These are phyloP conservation scores for Cyrtonyx montezumae DNA, from an alignment of 2,113 vertebrate species.

Conservation along the genomic window DNA sequence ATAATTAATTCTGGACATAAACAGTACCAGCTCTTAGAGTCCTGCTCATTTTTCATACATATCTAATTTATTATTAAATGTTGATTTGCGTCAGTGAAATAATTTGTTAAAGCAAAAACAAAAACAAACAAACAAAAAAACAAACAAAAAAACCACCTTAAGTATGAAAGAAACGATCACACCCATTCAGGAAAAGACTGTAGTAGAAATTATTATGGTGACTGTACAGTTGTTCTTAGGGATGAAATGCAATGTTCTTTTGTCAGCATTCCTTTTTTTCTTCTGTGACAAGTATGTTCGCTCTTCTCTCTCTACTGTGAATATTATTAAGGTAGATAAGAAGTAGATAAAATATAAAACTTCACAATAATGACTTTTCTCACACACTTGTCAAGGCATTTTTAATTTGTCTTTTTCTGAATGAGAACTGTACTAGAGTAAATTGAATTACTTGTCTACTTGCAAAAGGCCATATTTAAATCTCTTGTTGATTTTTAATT, in stretches of 20 bases:
- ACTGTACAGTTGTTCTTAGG: background rate
- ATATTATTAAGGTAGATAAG: background rate
- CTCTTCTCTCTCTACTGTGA: background rate
- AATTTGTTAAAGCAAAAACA: background rate
- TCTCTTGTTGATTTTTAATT: conserved; percentile 68
- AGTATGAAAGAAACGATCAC: background rate
- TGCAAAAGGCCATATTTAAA: conserved; percentile 46
- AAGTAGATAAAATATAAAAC: background rate
- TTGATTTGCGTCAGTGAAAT: background rate
- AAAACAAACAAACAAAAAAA: background rate
- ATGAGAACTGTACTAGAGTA: conserved; percentile 12
- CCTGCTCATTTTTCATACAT: background rate
- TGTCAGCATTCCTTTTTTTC: background rate
- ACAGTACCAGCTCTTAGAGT: background rate
- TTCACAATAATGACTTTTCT: background rate
- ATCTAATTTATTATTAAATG: background rate
- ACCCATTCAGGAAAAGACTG: background rate
- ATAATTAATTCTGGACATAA: background rate
- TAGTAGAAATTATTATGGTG: background rate
- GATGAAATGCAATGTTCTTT: background rate
- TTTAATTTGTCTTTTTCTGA: conserved; percentile 13
- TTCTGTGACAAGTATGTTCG: background rate
- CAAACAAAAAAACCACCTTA: background rate
- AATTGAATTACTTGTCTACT: conserved; percentile 43
- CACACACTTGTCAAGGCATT: background rate